Evolutionary conservation across 2,888 invertebrate genomes (phyloP).

Genomic region (Furcula furcula): DNA sequence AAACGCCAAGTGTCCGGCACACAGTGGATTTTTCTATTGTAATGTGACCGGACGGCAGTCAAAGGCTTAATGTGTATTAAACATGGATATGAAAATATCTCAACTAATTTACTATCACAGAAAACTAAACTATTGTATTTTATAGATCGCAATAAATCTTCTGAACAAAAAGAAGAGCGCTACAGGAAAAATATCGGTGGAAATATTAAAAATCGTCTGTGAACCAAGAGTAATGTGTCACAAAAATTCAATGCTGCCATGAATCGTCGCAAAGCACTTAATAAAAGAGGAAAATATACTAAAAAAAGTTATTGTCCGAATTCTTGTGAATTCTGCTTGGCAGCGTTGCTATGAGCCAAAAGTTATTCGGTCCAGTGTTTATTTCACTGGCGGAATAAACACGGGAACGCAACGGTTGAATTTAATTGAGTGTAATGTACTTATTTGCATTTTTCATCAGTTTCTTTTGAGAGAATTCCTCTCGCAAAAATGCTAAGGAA

Average conservation of each 20-base stretch:
- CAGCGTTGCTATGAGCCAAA: slow-evolving; percentile 23
- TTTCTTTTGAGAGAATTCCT: slow-evolving; percentile 14
- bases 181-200: slow-evolving; percentile 28
- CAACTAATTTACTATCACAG: too few relatives aligned
- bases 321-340: slow-evolving; percentile 30
- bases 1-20: too few relatives aligned
- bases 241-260: slow-evolving; percentile 33
- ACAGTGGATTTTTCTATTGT: too few relatives aligned
- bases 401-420: slow-evolving; percentile 18
- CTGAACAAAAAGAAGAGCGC: slow-evolving; percentile 23
- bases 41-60: too few relatives aligned
- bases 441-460: slow-evolving; percentile 33
- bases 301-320: slow-evolving; percentile 22
- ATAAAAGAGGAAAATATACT: slow-evolving; percentile 30
- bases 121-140: not conserved
- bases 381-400: slow-evolving; percentile 26
- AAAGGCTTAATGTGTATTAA: too few relatives aligned
- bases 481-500: too few relatives aligned
- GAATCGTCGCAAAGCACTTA: slow-evolving; percentile 24
- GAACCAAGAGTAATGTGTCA: slow-evolving; percentile 31
- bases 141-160: slow-evolving; percentile 13
- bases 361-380: slow-evolving; percentile 30
- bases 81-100: too few relatives aligned
- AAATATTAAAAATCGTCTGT: slow-evolving; percentile 28
- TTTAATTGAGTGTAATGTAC: slow-evolving; percentile 35